Base-by-base conservation (phyloP, 1,140 invertebrate species). In the Hermetia illucens region DNA sequence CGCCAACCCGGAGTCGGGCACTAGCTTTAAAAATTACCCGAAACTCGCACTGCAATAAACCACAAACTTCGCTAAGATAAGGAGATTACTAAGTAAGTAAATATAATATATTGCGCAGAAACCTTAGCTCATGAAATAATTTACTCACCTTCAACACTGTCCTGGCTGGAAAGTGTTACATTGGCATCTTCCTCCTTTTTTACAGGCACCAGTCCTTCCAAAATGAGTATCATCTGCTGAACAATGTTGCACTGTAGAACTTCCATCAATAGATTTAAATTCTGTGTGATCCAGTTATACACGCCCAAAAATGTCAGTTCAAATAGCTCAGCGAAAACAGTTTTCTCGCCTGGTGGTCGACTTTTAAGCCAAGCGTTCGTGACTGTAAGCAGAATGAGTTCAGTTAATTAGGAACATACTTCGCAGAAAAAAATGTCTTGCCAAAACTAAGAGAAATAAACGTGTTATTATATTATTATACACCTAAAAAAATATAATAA, bases 171-270 rank as follows among this genome's bases (percentile, higher is more conserved):
- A 22, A 53, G 29, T 31, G 57, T 58, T 18, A 55, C 72, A 5
- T 55, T 55, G 49, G 64, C 62, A 42, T 74, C 60, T 4, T 71
- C 62, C 50, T 82, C 57, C 36, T 61, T 59, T 32, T 60, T 74
- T 4, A 61, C 62, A 1, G 89, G 87, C 17, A 94, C 71, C 18
- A 94, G 60, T 2, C 89, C 90, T 66, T 93, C 86, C 29, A 95
- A 58, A 21, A 96, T 61, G 46, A 76, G 75, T 12, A 88, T 57
- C 65, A 87, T 80, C 68, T 90, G 75, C 25, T 74, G 67, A 19
- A 93, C 79, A 35, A 94, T 73, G 52, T 95, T 95, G 44, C 85
- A 88, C 58, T 96, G 87, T 5, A 96, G 61, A 13, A 96, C 79
- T 35, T 81, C 74, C 73, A 96, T 92, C 43, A 80, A 79, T 25